These are phyloP conservation scores for Orbicella faveolata DNA, from an alignment of 64 coral and sea anemone species.

Conservation along the genomic window DNA sequence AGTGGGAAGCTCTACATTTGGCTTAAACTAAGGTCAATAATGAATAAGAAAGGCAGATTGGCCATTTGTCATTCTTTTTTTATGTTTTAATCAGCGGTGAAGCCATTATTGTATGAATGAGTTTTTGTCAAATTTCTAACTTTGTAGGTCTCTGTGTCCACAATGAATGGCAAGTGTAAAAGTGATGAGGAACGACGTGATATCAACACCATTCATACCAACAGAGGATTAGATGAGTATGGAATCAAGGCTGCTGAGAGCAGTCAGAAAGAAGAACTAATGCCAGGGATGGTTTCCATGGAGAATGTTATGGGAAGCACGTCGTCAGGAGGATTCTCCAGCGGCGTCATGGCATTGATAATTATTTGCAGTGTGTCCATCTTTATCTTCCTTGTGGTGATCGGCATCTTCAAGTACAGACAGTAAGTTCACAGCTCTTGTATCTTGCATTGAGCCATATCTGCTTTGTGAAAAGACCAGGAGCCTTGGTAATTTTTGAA, in stretches of 20 bases:
- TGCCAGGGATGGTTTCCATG: slow-evolving; percentile 64
- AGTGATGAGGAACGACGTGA: slow-evolving; percentile 51
- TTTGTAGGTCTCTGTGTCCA: slow-evolving; percentile 39
- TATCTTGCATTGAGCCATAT: not conserved
- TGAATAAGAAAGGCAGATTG: no score
- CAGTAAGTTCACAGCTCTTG: slow-evolving; percentile 49
- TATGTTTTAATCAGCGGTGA: no score
- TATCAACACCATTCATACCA: not conserved
- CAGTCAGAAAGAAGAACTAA: slow-evolving; percentile 25
- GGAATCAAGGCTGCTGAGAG: slow-evolving; percentile 8
- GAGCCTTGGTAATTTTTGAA: no score
- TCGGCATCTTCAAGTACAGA: slow-evolving; percentile 73
- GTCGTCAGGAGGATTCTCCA: slow-evolving; percentile 38
- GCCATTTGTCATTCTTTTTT: no score
- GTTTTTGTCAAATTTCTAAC: not conserved
- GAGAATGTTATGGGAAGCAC: slow-evolving; percentile 2
- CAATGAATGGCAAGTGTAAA: slow-evolving; percentile 68
- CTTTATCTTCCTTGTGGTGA: slow-evolving; percentile 64
- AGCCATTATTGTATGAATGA: no score
- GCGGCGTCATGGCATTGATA: slow-evolving; percentile 71
- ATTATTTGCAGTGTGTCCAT: slow-evolving; percentile 73
- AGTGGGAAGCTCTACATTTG: no score
- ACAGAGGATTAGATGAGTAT: slow-evolving; percentile 17
- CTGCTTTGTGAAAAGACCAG: no score
- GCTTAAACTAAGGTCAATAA: no score